Evolutionary conservation across 2,888 invertebrate genomes (phyloP), one percentile per base, ranked within the genome.

Genomic region (Xiphydria camelus): DNA sequence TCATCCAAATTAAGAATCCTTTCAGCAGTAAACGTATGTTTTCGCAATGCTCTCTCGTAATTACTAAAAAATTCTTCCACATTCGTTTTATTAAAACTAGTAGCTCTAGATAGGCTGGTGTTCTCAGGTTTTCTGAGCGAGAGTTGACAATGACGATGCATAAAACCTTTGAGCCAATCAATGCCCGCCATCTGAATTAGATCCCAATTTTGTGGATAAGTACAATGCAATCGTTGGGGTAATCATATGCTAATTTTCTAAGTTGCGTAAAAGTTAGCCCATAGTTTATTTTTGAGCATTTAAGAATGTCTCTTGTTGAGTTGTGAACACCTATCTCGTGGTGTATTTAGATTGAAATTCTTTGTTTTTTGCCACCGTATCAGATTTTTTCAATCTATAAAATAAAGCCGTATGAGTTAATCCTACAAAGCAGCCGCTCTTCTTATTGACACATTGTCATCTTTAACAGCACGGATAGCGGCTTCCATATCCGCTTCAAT

Each of bases 151-250:
- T 67, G 50, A 12, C 68, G 36, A 38, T 59, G 61, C 29, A 68
- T 45, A 45, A 68, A 69, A 4, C 25, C 37, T 9, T 46, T 34
- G 33, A 66, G 59, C 70, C 67, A 68, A 40, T 69, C 66, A 23
- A 48, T 45, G n/a, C 67, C 62, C 23, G 70, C 66, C 38, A 53
- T 47, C 38, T 52, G 31, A 33, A 53, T 48, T 36, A 41, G 39
- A 21, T 32, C 21, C 61, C 65, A 70, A 19, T 31, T 41, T 14
- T 25, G 7, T 33, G 63, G 64, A 22, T 51, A 31, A 23, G 47
- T 9, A 53, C 12, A 2, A 54, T 45, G 22, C 49, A 43, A 20
- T 47, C 40, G 19, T 36, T 15, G 17, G 55, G 59, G 42, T 43
- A 50, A 19, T 57, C 49, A 47, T 44, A 65, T 4, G 62, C 59